A percentile compares a stretch with the other conserved stretches of the same genome.
These are phyloP conservation scores for Heteropelma amictum DNA, from an alignment of 2,888 invertebrate genomes.

Conservation along the genomic window DNA sequence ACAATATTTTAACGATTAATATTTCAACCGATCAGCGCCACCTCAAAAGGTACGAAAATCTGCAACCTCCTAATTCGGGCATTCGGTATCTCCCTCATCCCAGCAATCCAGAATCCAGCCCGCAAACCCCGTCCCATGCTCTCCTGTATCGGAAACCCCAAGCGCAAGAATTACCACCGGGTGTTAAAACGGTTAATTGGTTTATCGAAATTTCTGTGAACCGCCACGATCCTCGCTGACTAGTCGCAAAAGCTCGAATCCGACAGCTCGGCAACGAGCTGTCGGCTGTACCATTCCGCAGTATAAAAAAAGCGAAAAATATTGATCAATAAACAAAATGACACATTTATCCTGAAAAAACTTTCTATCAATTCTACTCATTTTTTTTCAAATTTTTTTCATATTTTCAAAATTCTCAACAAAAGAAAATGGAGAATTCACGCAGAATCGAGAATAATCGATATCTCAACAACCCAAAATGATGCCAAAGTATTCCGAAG, in stretches of 20 bases:
- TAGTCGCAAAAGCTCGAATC: conserved; percentile 47
- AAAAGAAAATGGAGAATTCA: too few relatives aligned
- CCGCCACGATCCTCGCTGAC: conserved; percentile 27
- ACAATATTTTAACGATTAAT: conserved; percentile 76
- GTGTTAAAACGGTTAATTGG: conserved; percentile 50
- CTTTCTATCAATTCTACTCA: too few relatives aligned
- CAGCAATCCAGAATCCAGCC: conserved; percentile 8
- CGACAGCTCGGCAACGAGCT: too few relatives aligned
- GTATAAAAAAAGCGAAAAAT: too few relatives aligned
- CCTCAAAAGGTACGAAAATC: conserved; percentile 65
- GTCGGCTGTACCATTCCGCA: too few relatives aligned
- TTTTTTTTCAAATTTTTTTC: too few relatives aligned
- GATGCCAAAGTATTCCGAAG: too few relatives aligned
- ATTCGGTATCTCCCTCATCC: conserved; percentile 5
- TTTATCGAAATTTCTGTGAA: conserved; percentile 52
- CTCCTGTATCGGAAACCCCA: not conserved
- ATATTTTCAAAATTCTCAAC: too few relatives aligned
- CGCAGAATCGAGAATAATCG: too few relatives aligned
- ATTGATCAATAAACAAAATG: too few relatives aligned
- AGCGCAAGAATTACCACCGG: conserved; percentile 5
- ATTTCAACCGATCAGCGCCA: conserved; percentile 75
- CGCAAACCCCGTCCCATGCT: conserved; percentile 4
- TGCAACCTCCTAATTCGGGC: conserved; percentile 30
- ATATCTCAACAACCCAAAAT: too few relatives aligned
- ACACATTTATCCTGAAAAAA: too few relatives aligned